Evolutionary conservation across 2,797 vertebrate genomes (phyloP), one percentile per base, ranked within the genome.

Genomic region (Ara ararauna): DNA sequence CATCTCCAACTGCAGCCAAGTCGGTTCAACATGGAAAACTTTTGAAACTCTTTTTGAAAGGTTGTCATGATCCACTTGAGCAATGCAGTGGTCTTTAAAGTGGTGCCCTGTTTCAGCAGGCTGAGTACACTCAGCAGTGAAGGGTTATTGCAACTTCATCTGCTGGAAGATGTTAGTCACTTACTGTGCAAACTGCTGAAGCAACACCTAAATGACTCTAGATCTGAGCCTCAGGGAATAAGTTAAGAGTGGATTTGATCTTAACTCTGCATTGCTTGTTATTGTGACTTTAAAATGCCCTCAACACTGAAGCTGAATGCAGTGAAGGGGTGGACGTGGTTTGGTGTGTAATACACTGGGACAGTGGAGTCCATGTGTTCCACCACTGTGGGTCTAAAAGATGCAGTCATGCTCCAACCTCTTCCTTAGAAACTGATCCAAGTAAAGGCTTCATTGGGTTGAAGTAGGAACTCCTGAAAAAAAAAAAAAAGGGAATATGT

Each of bases 381-480:
- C 79, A 13, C 61, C 56, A 14, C 34, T 17, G 20, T 8, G 22
- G 80, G 67, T 40, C 36, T 42, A 74, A 68, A 78, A 73, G 87
- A 66, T 47, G n/a, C 8, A 2, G 9, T 91, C 87, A 7, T 32
- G 58, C 82, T 84, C 85, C 87, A 64, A 50, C 70, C 70, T 92
- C 66, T 68, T 80, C 76, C 87, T 95, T 76, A 78, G 62, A 90
- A 89, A 47, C 50, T 10, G 5, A 17, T 65, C 94, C 91, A 60
- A 81, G 82, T 27, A 54, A 77, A 68, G 54, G 62, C 73, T 92
- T 90, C 82, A 3, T n/a, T 47, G 38, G 58, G 30, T 29, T 66
- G 75, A 77, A 94, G 72, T 3, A 68, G 87, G 36, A 90, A 71
- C 87, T 91, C 70, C 85, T 88, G 64, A 36, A 93, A 36, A 93